A percentile compares a stretch with the other conserved stretches of the same genome.
Conservation (phyloP, 2,797 vertebrate genomes). For the Molossus molossus region DNA sequence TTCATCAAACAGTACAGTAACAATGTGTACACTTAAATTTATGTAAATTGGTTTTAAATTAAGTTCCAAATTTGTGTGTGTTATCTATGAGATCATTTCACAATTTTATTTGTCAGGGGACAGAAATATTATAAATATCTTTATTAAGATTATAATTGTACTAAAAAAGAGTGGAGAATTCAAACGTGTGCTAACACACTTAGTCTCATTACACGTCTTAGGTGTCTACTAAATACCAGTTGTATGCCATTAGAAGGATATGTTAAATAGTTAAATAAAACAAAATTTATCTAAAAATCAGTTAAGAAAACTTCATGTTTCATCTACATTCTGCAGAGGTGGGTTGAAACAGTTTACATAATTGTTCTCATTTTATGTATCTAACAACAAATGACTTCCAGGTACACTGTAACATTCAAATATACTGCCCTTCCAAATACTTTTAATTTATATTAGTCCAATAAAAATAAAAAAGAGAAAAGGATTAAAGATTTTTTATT, state of each 20-base stretch:
- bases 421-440: background rate
- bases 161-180: background rate
- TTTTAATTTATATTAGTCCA: background rate
- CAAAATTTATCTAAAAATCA: background rate
- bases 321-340: background rate
- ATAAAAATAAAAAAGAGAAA: slow-evolving; percentile 2
- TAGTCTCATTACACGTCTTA: background rate
- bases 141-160: background rate
- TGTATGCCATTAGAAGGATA: background rate
- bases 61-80: background rate
- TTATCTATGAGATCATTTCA: background rate
- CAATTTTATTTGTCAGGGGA: background rate
- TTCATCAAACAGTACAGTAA: background rate
- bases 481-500: background rate
- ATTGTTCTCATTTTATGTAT: background rate
- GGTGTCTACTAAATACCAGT: background rate
- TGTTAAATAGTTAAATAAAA: background rate
- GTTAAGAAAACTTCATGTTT: background rate
- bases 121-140: background rate
- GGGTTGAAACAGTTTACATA: background rate
- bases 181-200: background rate
- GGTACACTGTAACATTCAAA: background rate
- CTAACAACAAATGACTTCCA: background rate
- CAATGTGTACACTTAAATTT: background rate
- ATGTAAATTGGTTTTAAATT: background rate